phyloP scores from a whole-genome alignment of 2,888 invertebrate genomes.

The Arrhopalites spinosus region DNA sequence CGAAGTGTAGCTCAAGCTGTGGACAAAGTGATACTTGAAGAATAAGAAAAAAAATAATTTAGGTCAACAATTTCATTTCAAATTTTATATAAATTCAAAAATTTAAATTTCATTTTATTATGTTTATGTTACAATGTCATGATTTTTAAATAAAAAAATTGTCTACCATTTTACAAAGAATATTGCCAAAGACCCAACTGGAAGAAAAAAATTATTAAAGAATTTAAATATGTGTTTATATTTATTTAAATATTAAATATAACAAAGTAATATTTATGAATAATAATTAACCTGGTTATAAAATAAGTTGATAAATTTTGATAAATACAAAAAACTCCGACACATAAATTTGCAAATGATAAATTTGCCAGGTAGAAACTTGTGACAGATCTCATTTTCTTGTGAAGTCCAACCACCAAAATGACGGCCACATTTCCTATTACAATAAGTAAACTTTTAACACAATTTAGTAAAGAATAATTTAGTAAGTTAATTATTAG shows the following conservation, averaged over 20 bases:
- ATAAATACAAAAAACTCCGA: neutral
- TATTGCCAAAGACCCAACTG: slow-evolving; percentile 82
- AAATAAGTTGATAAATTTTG: slow-evolving; percentile 17
- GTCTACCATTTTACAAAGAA: slow-evolving; percentile 78
- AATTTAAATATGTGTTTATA: neutral
- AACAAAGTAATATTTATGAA: neutral
- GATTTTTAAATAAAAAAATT: too few species aligned
- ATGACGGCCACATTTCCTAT: neutral
- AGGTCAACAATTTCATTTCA: too few species aligned
- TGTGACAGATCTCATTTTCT: neutral
- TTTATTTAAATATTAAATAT: neutral
- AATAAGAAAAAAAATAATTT: too few species aligned
- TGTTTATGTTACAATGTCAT: too few species aligned
- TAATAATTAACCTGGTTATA: neutral
- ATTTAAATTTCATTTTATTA: too few species aligned
- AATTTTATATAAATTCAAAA: too few species aligned
- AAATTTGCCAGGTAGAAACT: neutral
- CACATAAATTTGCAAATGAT: neutral
- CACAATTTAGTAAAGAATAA: neutral
- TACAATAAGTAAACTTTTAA: neutral
- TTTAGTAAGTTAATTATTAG: neutral
- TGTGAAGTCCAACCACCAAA: neutral
- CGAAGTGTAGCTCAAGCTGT: slow-evolving; percentile 85
- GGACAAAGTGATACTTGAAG: slow-evolving; percentile 77
- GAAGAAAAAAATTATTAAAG: slow-evolving; percentile 64